These are phyloP conservation scores for Oxyura jamaicensis DNA, from an alignment of 2,113 vertebrate genomes.

Conservation along the genomic window DNA sequence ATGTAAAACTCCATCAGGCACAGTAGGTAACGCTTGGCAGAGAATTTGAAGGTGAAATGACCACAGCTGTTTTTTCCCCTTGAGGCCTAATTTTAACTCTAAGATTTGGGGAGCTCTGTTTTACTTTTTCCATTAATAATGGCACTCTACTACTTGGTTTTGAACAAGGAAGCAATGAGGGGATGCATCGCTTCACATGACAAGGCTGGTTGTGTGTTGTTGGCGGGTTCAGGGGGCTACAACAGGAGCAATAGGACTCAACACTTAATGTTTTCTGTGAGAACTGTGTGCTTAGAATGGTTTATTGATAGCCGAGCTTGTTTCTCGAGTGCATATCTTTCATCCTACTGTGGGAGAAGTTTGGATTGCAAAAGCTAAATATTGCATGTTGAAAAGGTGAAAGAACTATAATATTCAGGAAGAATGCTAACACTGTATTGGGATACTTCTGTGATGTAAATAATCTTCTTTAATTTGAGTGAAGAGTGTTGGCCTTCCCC, in stretches of 20 bases:
- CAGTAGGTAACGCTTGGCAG: not conserved
- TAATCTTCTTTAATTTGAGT: not conserved
- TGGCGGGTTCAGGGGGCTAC: not conserved
- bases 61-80: not conserved
- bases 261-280: not conserved
- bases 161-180: not conserved
- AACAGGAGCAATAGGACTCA: not conserved
- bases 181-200: not conserved
- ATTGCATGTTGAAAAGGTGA: not conserved
- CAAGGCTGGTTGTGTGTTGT: accelerated
- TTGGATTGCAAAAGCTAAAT: not conserved
- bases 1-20: not conserved
- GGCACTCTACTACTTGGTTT: not conserved
- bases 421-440: not conserved
- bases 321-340: not conserved
- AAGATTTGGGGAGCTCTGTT: not conserved
- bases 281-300: not conserved
- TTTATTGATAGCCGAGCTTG: not conserved
- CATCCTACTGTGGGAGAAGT: not conserved
- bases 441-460: not conserved
- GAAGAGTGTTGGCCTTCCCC: not conserved
- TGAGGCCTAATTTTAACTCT: not conserved
- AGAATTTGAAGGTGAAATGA: not conserved
- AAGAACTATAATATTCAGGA: not conserved
- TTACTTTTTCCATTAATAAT: not conserved